A percentile compares a stretch with the other conserved stretches of the same genome.
Conservation (phyloP, 2,888 invertebrate species). For the Lottia gigantea region DNA sequence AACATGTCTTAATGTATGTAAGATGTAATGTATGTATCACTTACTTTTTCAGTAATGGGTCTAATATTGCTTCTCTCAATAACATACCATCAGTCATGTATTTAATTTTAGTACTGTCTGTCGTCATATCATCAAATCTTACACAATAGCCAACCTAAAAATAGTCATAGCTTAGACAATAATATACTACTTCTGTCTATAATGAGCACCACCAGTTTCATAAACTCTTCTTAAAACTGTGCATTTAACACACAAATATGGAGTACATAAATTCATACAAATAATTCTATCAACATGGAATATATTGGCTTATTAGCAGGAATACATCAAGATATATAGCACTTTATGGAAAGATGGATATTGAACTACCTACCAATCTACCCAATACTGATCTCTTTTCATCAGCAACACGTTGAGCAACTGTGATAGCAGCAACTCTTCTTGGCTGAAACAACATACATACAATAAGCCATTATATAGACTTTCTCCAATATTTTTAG, state of each 20-base stretch:
- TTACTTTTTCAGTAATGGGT: constrained; percentile 67
- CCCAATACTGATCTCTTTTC: constrained; percentile 71
- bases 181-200: too few species aligned
- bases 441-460: constrained; percentile 61
- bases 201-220: too few species aligned
- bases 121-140: constrained; percentile 90
- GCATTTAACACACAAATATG: background rate
- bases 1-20: background rate
- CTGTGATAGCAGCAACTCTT: constrained; percentile 69
- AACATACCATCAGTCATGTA: constrained; percentile 96
- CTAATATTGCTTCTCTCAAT: constrained; percentile 85
- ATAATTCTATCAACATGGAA: background rate
- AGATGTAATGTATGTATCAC: background rate
- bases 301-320: background rate
- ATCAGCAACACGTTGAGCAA: constrained; percentile 71
- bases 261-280: background rate
- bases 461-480: too few species aligned
- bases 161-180: too few species aligned
- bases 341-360: too few species aligned
- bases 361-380: constrained; percentile 73
- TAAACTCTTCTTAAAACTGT: too few species aligned
- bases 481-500: too few species aligned
- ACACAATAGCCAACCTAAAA: constrained; percentile 73
- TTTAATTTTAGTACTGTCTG: constrained; percentile 82
- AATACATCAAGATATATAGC: too few species aligned